phyloP scores from a whole-genome alignment of 1,140 invertebrate species.

The Phymastichus coffea region DNA sequence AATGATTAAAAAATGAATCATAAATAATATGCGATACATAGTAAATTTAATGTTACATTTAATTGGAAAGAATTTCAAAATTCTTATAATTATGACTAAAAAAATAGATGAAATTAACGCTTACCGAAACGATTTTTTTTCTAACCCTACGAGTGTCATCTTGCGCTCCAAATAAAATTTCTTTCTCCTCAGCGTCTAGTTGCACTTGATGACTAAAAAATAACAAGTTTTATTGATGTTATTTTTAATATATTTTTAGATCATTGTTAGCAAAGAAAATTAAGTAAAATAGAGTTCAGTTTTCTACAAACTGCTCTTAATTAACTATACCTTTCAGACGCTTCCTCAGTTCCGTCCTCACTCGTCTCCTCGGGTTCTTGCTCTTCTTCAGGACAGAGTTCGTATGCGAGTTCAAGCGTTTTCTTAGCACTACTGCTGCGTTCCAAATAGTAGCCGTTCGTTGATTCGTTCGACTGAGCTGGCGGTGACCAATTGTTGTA shows the following conservation, averaged over 20 bases:
- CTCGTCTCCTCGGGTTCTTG: conserved; percentile 44
- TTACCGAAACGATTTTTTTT: too few species aligned
- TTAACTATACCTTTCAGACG: conserved; percentile 17
- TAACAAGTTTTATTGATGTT: not conserved
- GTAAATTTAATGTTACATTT: too few species aligned
- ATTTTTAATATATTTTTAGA: not conserved
- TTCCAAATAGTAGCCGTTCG: conserved; percentile 93
- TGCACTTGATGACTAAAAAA: too few species aligned
- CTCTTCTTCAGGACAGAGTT: conserved; percentile 80
- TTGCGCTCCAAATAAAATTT: not conserved
- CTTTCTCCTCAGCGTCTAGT: too few species aligned
- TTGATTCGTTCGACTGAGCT: conserved; percentile 90
- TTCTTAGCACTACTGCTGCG: conserved; percentile 90
- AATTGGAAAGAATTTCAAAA: too few species aligned
- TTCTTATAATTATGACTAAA: not conserved
- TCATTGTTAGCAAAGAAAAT: too few species aligned
- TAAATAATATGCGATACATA: too few species aligned
- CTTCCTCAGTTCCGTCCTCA: conserved; percentile 41
- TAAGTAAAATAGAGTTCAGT: too few species aligned
- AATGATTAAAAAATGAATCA: too few species aligned
- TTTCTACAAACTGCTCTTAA: too few species aligned
- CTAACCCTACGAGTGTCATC: too few species aligned
- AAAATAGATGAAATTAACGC: too few species aligned
- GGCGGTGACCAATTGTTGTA: conserved; percentile 94
- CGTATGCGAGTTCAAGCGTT: conserved; percentile 81